Evolutionary conservation across 2,113 vertebrate genomes (phyloP).

Genomic region (Chloropsis hardwickii): DNA sequence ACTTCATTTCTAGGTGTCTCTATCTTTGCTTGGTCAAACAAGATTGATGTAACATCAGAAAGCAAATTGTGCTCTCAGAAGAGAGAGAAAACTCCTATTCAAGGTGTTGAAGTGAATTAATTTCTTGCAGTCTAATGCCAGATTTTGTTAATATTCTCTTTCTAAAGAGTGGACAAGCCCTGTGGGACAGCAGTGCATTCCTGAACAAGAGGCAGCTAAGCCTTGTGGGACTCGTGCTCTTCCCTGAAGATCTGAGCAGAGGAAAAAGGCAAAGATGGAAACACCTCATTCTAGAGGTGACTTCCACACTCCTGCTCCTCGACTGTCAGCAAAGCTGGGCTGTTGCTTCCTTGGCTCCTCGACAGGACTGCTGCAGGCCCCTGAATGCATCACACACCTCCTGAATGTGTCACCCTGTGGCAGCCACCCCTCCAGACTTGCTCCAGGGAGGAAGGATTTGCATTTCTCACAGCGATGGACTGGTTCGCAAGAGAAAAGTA

Average conservation of each 20-base stretch:
- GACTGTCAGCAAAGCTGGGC: not conserved
- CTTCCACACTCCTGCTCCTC: accelerated
- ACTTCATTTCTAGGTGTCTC: not conserved
- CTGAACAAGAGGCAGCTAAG: not conserved
- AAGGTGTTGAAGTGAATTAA: not conserved
- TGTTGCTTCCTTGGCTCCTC: not conserved
- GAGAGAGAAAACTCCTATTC: not conserved
- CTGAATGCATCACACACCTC: accelerated
- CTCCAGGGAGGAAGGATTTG: not conserved
- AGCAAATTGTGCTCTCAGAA: not conserved
- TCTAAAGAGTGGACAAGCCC: not conserved
- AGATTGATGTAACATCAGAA: not conserved
- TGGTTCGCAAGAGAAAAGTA: not conserved
- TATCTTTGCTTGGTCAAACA: not conserved
- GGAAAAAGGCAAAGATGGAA: not conserved
- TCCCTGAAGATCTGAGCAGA: not conserved
- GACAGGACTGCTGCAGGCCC: not conserved
- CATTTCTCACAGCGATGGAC: not conserved
- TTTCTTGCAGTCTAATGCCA: not conserved
- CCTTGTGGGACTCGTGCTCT: not conserved
- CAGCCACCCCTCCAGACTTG: not conserved
- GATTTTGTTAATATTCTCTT: not conserved
- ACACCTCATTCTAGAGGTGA: not conserved
- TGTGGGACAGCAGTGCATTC: not conserved
- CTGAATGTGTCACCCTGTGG: not conserved